Conservation (phyloP, 2,888 invertebrate species). For the Tenthredo distinguenda region DNA sequence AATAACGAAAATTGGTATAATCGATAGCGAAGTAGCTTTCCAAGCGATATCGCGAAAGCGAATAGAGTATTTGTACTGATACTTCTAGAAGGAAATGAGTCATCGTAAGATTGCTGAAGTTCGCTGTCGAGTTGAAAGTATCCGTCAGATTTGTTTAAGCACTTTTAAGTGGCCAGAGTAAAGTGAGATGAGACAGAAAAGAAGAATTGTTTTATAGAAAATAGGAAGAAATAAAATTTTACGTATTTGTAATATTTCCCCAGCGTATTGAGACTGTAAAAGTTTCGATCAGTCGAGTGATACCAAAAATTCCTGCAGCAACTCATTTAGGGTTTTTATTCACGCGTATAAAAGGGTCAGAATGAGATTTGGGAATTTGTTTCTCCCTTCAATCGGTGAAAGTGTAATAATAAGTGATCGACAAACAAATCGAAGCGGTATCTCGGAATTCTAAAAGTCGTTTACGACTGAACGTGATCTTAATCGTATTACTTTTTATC, state of each 20-base stretch:
- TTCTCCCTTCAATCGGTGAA: not conserved
- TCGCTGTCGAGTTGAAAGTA: not conserved
- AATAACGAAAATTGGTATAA: not conserved
- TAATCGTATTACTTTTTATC: conserved; percentile 18
- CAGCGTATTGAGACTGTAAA: conserved; percentile 2
- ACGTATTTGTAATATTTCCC: not conserved
- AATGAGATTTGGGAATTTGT: conserved; percentile 21
- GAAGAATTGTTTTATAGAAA: not conserved
- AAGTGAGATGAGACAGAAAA: not conserved
- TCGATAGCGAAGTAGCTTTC: not conserved
- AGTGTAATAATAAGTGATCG: conserved; percentile 24
- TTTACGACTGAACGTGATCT: conserved; percentile 27
- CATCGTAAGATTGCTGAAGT: conserved; percentile 2
- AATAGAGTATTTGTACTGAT: not conserved
- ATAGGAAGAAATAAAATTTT: not conserved
- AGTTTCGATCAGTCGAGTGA: not conserved
- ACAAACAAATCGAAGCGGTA: conserved; percentile 9
- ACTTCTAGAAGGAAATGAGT: not conserved
- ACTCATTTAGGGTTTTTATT: not conserved
- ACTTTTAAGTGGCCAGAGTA: not conserved
- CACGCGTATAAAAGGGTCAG: conserved; percentile 13
- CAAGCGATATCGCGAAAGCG: not conserved
- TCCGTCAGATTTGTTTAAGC: not conserved
- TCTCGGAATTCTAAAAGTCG: not conserved
- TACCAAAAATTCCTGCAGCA: not conserved